Evolutionary conservation across 2,888 invertebrate genomes (phyloP).

Genomic region (Lasioglossum figueresi): DNA sequence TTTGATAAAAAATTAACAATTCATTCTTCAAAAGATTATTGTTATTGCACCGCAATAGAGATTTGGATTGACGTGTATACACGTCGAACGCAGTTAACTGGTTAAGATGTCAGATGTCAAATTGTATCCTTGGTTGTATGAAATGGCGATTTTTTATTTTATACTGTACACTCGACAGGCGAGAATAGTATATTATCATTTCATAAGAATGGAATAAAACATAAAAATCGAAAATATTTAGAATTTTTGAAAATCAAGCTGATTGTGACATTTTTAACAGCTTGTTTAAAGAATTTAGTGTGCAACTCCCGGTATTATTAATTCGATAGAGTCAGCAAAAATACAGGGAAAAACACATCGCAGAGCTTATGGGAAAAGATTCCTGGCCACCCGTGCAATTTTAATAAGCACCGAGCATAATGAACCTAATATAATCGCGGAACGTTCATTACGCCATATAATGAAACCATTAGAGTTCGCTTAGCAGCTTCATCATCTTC

Average conservation of each 20-base stretch:
- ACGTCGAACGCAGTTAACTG: too few relatives aligned
- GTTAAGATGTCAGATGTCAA: background rate
- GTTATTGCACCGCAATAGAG: too few relatives aligned
- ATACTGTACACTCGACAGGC: too few relatives aligned
- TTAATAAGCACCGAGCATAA: conserved; percentile 74
- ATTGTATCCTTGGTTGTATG: background rate
- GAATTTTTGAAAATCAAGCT: too few relatives aligned
- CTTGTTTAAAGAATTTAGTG: background rate
- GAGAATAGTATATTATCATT: too few relatives aligned
- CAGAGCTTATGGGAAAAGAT: conserved; percentile 45
- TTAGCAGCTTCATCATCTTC: conserved; percentile 56
- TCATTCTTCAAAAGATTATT: too few relatives aligned
- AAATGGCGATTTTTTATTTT: too few relatives aligned
- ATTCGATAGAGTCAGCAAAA: conserved; percentile 16
- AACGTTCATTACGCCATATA: conserved; percentile 73
- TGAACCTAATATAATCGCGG: conserved; percentile 76
- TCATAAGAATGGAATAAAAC: too few relatives aligned
- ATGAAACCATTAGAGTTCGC: conserved; percentile 74
- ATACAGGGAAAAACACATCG: conserved; percentile 42
- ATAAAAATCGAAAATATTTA: too few relatives aligned
- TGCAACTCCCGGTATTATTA: background rate
- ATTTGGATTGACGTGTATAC: too few relatives aligned
- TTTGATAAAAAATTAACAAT: too few relatives aligned
- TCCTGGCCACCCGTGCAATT: conserved; percentile 67
- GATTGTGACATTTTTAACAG: background rate